These are phyloP conservation scores for Sebastes ruberrimus DNA, from an alignment of 2,797 vertebrate species.

Conservation along the genomic window DNA sequence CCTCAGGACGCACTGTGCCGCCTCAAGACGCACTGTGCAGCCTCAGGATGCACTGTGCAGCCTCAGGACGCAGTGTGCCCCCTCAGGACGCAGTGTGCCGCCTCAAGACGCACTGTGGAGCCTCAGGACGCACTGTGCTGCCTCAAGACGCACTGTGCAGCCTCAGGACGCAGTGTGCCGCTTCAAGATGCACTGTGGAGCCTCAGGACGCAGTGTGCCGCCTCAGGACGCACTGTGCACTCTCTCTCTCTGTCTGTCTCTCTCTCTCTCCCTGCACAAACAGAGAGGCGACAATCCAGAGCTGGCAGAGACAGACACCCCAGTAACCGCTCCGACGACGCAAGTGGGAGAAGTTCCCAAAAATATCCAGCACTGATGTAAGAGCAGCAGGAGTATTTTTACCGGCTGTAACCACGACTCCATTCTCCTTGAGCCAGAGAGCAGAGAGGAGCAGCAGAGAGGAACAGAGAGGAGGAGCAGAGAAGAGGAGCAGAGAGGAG, in stretches of 20 bases:
- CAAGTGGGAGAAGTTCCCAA: conserved; percentile 70
- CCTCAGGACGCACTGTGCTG: accelerated
- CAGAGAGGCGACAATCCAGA: conserved; percentile 34
- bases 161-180: accelerated
- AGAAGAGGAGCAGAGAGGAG: neutral
- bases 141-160: too few species aligned
- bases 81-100: accelerated
- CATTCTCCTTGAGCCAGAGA: conserved; percentile 40
- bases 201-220: too few species aligned
- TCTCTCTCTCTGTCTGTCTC: neutral
- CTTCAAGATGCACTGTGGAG: accelerated
- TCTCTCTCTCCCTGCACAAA: too few species aligned
- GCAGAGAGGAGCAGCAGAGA: neutral
- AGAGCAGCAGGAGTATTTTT: conserved; percentile 81
- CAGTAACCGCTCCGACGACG: conserved; percentile 48
- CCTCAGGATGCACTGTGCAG: accelerated
- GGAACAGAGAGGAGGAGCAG: too few species aligned
- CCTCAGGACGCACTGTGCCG: too few species aligned
- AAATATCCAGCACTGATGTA: conserved; percentile 79
- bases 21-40: too few species aligned
- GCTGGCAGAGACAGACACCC: conserved; percentile 63
- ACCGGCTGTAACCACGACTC: conserved; percentile 74
- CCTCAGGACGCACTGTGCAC: neutral
- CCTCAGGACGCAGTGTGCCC: accelerated
- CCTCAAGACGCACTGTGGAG: accelerated